A percentile compares a stretch with the other conserved stretches of the same genome.
Evolutionary conservation across 2,113 vertebrate genomes (phyloP).

Genomic region (Collichthys lucidus): DNA sequence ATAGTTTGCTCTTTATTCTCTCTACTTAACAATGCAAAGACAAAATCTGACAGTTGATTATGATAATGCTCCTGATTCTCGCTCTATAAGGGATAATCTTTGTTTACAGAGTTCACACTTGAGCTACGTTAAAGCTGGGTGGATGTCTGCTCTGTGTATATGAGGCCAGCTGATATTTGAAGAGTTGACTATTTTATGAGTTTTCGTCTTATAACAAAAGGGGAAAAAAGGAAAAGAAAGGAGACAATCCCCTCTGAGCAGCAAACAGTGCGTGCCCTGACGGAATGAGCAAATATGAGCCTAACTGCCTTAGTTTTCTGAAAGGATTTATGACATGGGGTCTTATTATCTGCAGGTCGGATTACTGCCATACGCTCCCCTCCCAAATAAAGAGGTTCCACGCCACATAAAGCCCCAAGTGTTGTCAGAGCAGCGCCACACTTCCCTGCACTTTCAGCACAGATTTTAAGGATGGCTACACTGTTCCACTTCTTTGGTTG

Average conservation of each 20-base stretch:
- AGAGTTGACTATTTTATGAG: conserved; percentile 60
- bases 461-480: conserved; percentile 63
- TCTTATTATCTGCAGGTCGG: conserved; percentile 74
- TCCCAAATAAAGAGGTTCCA: conserved; percentile 69
- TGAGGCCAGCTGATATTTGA: conserved; percentile 54
- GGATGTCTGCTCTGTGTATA: conserved; percentile 32
- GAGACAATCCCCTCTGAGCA: conserved; percentile 59
- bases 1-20: conserved; percentile 29
- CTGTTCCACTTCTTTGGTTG: conserved; percentile 53
- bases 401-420: conserved; percentile 73
- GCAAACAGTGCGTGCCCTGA: conserved; percentile 66
- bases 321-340: conserved; percentile 71
- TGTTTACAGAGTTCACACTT: conserved; percentile 75
- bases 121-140: conserved; percentile 36
- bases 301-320: conserved; percentile 70
- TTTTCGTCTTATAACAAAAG: conserved; percentile 28
- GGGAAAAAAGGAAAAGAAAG: conserved; percentile 18
- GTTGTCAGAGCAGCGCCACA: conserved; percentile 56
- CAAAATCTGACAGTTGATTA: conserved; percentile 73
- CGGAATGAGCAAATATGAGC: conserved; percentile 68
- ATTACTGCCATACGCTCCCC: conserved; percentile 65
- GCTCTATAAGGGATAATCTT: conserved; percentile 60
- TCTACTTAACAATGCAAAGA: conserved; percentile 71
- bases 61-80: conserved; percentile 66
- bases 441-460: conserved; percentile 43